Conservation (phyloP, 2,888 invertebrate species). For the Apodemia zela region DNA sequence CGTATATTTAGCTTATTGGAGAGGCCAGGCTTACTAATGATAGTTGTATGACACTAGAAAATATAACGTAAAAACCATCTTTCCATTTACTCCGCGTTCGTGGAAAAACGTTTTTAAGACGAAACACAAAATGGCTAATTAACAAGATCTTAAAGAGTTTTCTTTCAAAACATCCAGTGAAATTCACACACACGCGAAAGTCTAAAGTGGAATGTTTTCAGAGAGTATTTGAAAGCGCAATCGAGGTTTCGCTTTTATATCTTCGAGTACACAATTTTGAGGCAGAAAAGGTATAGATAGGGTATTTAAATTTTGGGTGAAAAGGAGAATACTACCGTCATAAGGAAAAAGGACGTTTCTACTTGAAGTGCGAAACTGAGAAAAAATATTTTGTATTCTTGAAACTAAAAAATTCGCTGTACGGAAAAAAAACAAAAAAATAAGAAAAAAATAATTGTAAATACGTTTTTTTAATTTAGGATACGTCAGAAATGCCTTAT, state of each 20-base stretch:
- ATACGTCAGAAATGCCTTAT: too few species aligned
- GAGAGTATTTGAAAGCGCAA: neutral
- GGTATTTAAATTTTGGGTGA: neutral
- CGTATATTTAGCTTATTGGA: neutral
- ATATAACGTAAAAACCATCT: neutral
- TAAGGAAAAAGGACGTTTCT: too few species aligned
- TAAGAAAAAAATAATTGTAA: too few species aligned
- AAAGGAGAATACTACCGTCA: too few species aligned
- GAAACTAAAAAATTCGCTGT: too few species aligned
- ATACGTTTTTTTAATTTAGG: too few species aligned
- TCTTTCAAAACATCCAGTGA: neutral
- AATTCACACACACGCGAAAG: neutral
- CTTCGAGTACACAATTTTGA: neutral
- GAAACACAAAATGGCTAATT: conserved; percentile 10
- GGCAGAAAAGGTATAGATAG: neutral
- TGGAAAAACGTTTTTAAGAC: conserved; percentile 17
- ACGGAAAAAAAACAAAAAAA: too few species aligned
- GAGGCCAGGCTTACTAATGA: neutral
- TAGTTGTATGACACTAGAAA: neutral
- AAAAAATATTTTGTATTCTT: too few species aligned
- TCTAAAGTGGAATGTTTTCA: neutral
- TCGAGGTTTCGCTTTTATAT: neutral
- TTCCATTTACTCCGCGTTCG: conserved; percentile 17
- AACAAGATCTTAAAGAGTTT: neutral
- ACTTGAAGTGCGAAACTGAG: too few species aligned